Percentiles rank a stretch among this genome's conserved stretches.
Conservation (phyloP, 2,888 invertebrate genomes). For the Eupithecia insigniata region DNA sequence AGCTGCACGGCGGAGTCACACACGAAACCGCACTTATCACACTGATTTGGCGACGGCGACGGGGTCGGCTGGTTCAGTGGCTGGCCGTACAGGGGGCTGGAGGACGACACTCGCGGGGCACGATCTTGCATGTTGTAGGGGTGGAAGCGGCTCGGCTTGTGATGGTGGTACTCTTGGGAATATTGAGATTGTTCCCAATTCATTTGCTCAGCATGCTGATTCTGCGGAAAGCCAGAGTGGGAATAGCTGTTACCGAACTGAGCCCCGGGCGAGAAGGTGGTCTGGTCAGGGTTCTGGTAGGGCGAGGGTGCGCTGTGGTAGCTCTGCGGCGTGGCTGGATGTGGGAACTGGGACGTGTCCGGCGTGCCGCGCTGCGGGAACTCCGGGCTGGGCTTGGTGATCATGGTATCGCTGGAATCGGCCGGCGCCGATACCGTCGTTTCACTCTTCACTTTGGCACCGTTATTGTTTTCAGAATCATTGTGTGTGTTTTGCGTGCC, state of each 20-base stretch:
- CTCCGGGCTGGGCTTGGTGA: slow-evolving; percentile 86
- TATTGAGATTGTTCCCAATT: slow-evolving; percentile 80
- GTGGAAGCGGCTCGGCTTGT: slow-evolving; percentile 77
- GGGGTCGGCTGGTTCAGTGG: slow-evolving; percentile 87
- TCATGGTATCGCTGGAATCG: slow-evolving; percentile 89
- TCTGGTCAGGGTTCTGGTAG: slow-evolving; percentile 85
- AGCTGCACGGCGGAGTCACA: slow-evolving; percentile 90
- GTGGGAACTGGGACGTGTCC: slow-evolving; percentile 85
- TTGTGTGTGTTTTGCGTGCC: slow-evolving; percentile 84
- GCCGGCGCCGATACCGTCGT: slow-evolving; percentile 88
- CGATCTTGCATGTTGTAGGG: slow-evolving; percentile 83
- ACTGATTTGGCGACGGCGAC: slow-evolving; percentile 89
- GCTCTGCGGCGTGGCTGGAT: slow-evolving; percentile 87
- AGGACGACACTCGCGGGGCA: slow-evolving; percentile 80
- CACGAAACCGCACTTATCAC: slow-evolving; percentile 93
- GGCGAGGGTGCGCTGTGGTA: slow-evolving; percentile 88
- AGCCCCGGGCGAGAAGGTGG: slow-evolving; percentile 83
- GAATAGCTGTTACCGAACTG: slow-evolving; percentile 80
- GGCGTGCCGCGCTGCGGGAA: slow-evolving; percentile 84
- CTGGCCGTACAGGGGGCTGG: slow-evolving; percentile 84
- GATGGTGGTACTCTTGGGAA: slow-evolving; percentile 77
- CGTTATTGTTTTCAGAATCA: slow-evolving; percentile 88
- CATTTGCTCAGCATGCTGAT: slow-evolving; percentile 78
- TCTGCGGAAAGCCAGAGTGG: slow-evolving; percentile 80
- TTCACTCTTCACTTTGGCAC: slow-evolving; percentile 84